Percentiles rank a stretch among this genome's conserved stretches.
phyloP scores from a whole-genome alignment of 2,113 vertebrate genomes.

The Origma solitaria region DNA sequence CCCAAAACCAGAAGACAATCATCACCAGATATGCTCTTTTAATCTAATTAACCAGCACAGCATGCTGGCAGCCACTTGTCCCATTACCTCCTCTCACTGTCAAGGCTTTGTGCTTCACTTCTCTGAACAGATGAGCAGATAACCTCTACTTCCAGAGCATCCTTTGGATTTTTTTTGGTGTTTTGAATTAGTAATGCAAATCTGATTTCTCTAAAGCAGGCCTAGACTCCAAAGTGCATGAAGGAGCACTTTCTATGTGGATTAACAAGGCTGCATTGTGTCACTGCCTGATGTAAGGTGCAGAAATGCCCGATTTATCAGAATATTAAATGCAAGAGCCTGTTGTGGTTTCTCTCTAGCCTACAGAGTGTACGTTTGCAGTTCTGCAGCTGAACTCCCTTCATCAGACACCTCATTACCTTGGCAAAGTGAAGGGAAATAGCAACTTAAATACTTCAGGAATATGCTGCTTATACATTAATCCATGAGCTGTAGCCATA shows the following conservation, averaged over 20 bases:
- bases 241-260: not conserved
- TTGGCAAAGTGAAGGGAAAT: conserved; percentile 44
- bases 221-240: not conserved
- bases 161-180: not conserved
- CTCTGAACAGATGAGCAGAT: not conserved
- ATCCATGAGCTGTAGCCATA: not conserved
- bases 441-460: conserved; percentile 32
- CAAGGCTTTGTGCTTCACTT: not conserved
- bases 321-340: not conserved
- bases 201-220: conserved; percentile 21
- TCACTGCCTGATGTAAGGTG: conserved; percentile 11
- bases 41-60: not conserved
- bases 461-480: conserved; percentile 32
- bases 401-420: conserved; percentile 60
- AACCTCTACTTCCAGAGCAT: not conserved
- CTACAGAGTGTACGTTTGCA: conserved; percentile 7
- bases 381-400: conserved; percentile 35
- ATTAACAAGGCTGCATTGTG: conserved; percentile 48
- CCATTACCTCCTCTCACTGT: not conserved
- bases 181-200: conserved; percentile 35
- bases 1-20: not conserved
- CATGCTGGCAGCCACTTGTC: not conserved
- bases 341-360: conserved; percentile 28
- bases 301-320: conserved; percentile 36
- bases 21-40: not conserved